Percentiles rank a stretch among this genome's conserved stretches.
These are phyloP conservation scores for Dioctria rufipes DNA, from an alignment of 2,888 invertebrate genomes.

Conservation along the genomic window DNA sequence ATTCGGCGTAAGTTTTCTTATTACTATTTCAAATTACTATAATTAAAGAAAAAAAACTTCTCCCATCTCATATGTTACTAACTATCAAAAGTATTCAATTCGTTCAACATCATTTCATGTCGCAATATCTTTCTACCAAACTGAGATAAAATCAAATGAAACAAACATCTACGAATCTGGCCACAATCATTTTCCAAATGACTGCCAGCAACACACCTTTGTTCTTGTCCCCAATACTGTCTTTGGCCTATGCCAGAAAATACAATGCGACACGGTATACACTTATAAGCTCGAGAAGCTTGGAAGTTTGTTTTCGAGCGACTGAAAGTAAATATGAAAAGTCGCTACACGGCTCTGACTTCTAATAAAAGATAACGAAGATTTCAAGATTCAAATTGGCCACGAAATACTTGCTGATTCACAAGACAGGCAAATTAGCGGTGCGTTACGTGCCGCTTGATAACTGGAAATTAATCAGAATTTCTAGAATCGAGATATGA, in stretches of 20 bases:
- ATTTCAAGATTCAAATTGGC: too few species aligned
- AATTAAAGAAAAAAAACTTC: not conserved
- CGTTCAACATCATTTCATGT: slow-evolving; percentile 9
- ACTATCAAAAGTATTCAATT: not conserved
- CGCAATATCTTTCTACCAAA: not conserved
- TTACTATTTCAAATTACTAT: not conserved
- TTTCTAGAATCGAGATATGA: not conserved
- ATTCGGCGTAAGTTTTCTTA: slow-evolving; percentile 57
- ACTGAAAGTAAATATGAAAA: too few species aligned
- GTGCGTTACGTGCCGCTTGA: not conserved
- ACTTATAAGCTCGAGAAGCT: too few species aligned
- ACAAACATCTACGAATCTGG: not conserved
- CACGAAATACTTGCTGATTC: slow-evolving; percentile 25
- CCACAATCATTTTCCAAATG: not conserved
- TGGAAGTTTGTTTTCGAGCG: too few species aligned
- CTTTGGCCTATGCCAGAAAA: not conserved
- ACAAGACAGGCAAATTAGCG: not conserved
- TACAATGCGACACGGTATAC: too few species aligned
- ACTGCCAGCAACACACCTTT: slow-evolving; percentile 8
- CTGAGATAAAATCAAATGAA: too few species aligned
- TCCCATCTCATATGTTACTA: not conserved
- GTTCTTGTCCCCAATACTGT: not conserved
- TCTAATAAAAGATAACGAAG: too few species aligned
- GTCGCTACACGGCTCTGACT: too few species aligned
- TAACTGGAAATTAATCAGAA: not conserved